These are phyloP conservation scores for Clunio marinus DNA, from an alignment of 2,888 invertebrate genomes.

Conservation along the genomic window DNA sequence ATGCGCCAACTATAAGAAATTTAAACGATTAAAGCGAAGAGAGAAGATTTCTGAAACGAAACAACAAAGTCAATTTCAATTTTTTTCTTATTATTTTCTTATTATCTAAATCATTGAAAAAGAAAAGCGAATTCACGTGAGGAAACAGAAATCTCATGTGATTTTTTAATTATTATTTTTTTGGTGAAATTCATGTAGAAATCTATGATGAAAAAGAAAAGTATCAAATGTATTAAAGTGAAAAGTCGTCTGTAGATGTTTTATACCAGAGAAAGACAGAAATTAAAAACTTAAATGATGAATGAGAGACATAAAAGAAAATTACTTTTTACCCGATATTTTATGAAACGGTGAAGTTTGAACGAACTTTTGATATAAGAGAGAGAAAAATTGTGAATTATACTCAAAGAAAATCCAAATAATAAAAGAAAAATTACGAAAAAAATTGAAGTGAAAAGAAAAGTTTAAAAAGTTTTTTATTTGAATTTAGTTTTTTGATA, in stretches of 20 bases:
- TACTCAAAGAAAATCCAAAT: neutral
- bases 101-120: neutral
- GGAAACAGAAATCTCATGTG: neutral
- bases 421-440: too few relatives aligned
- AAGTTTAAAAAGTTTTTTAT: too few relatives aligned
- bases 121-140: neutral
- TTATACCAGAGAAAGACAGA: neutral
- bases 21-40: neutral
- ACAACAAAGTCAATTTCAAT: constrained; percentile 12
- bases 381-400: constrained; percentile 3
- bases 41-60: neutral
- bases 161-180: neutral
- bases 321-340: constrained; percentile 1
- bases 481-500: too few relatives aligned
- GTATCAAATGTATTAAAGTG: neutral
- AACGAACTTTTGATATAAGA: constrained; percentile 13
- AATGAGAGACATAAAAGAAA: neutral
- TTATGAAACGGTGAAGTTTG: neutral
- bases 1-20: neutral
- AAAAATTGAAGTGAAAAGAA: neutral
- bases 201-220: neutral
- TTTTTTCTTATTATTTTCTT: neutral
- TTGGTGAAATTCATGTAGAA: neutral
- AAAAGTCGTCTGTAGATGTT: neutral
- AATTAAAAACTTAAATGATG: neutral